A percentile compares a stretch with the other conserved stretches of the same genome.
phyloP scores from a whole-genome alignment of 1,140 invertebrate species.

The Drosophila murphyi region DNA sequence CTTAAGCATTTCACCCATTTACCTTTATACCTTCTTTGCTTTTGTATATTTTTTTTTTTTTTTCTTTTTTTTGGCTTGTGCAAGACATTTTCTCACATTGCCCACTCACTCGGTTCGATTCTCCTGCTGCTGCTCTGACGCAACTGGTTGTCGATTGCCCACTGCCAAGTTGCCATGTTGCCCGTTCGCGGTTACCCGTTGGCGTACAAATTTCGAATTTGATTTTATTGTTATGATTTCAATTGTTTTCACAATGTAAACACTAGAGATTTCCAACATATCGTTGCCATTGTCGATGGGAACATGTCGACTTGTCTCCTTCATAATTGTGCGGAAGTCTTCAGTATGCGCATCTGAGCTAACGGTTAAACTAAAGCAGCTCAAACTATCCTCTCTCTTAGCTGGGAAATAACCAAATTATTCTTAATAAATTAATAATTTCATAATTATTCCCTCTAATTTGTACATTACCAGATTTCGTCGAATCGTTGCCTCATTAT shows the following conservation, averaged over 20 bases:
- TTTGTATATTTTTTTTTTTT: neutral
- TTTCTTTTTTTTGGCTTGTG: slow-evolving; percentile 40
- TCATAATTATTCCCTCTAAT: neutral
- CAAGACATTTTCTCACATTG: slow-evolving; percentile 71
- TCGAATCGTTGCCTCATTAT: slow-evolving; percentile 30
- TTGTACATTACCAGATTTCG: slow-evolving; percentile 38
- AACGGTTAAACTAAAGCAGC: slow-evolving; percentile 31
- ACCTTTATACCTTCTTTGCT: slow-evolving; percentile 58
- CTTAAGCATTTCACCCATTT: slow-evolving; percentile 81
- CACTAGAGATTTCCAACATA: slow-evolving; percentile 65
- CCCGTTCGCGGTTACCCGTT: slow-evolving; percentile 15
- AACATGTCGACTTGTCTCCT: slow-evolving; percentile 47
- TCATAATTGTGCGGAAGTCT: slow-evolving; percentile 9
- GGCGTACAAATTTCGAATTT: slow-evolving; percentile 73
- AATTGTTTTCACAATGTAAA: slow-evolving; percentile 76
- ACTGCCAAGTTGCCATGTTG: slow-evolving; percentile 22
- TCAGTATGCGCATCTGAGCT: neutral
- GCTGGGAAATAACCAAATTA: neutral
- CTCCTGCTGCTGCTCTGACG: slow-evolving; percentile 42
- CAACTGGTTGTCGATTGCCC: slow-evolving; percentile 73
- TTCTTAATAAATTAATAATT: neutral
- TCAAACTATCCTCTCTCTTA: neutral
- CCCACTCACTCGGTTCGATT: slow-evolving; percentile 16
- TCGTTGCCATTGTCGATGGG: slow-evolving; percentile 14
- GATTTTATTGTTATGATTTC: slow-evolving; percentile 81